A percentile compares a stretch with the other conserved stretches of the same genome.
Conservation (phyloP, 1,140 invertebrate genomes). For the Ephestia elutella region DNA sequence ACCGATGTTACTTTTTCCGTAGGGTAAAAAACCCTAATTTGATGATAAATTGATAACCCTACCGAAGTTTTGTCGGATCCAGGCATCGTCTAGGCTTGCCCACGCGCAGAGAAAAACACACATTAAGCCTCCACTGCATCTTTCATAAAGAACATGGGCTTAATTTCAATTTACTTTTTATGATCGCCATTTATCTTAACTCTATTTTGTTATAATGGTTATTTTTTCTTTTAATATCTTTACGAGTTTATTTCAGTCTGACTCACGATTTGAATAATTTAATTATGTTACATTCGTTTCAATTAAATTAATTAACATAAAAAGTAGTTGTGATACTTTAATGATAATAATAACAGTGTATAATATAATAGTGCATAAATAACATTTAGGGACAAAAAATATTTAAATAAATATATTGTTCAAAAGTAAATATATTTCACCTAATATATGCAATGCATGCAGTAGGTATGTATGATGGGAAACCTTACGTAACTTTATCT, state of each 20-base stretch:
- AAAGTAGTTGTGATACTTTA: too few relatives aligned
- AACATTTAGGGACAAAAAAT: too few relatives aligned
- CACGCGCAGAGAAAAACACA: neutral
- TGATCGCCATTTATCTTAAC: neutral
- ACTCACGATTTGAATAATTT: neutral
- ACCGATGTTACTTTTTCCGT: too few relatives aligned
- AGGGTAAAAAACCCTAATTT: too few relatives aligned
- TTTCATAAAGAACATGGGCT: neutral
- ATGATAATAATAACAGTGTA: too few relatives aligned
- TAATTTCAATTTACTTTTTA: neutral
- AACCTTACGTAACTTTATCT: neutral
- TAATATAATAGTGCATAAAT: too few relatives aligned
- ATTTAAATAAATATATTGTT: too few relatives aligned
- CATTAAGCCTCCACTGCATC: neutral
- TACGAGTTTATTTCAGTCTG: neutral
- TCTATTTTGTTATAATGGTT: neutral
- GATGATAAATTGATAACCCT: neutral
- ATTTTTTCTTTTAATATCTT: neutral
- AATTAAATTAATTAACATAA: too few relatives aligned
- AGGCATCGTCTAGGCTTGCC: neutral
- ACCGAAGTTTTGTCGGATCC: neutral
- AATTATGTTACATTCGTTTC: too few relatives aligned
- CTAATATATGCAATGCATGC: too few relatives aligned
- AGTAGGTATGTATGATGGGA: neutral
- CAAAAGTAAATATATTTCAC: too few relatives aligned